Evolutionary conservation across 2,888 invertebrate species (phyloP), one percentile per base, ranked within the genome.

Genomic region (Luperina nickerlii): DNA sequence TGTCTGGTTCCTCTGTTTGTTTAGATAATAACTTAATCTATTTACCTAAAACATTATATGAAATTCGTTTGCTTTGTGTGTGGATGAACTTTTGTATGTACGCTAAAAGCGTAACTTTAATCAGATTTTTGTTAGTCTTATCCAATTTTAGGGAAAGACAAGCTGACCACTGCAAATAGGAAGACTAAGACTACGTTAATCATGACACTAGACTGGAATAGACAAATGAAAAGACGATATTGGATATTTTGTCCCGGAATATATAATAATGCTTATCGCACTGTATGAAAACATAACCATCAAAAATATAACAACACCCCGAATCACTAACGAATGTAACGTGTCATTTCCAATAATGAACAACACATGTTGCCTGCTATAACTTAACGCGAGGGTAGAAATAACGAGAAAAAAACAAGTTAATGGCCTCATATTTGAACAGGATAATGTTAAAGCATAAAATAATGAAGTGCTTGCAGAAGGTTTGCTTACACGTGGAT

Each of bases 301-400:
- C 51, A 70, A 69, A 74, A 85, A 75, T 54, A 84, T 62, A 82
- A 71, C 60, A 76, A 80, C 76, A 79, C 74, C 82, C 87, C 76
- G 79, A 87, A 83, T 85, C 73, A 79, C 74, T 89, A 86, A 90
- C 89, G 85, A 84, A 86, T 88, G 87, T 88, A 76, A 88, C 89
- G 89, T 92, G 93, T 93, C 93, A 92, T 90, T 89, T 89, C 86
- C 85, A 89, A 90, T 93, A 94, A 95, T 91, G 91, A 93, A 91
- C 86, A 88, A 85, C 93, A 94, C 92, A 93, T 94, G 94, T 90
- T 90, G 84, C 85, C 76, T 84, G 81, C 82, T 88, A 91, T 90
- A 91, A 90, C 90, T 89, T 91, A 92, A 84, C 79, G 82, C 82
- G 84, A 87, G 85, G 86, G 86, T 82, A 86, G 82, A 85, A 83